Base-by-base conservation (phyloP, 2,888 invertebrate genomes). In the Harpagoxenus sublaevis region DNA sequence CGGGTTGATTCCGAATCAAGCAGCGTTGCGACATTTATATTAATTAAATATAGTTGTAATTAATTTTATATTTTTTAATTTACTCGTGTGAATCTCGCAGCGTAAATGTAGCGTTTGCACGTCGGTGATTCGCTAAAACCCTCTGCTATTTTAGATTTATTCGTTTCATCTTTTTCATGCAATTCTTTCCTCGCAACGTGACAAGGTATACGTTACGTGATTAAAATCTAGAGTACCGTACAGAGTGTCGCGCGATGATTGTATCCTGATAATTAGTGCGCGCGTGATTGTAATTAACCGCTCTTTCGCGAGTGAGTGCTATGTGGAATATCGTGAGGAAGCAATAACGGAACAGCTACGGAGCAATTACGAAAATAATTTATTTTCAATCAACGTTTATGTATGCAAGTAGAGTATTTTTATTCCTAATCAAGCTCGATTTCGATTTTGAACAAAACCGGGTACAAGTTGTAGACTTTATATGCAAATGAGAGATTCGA, bases 41-140 rank as follows among this genome's bases (percentile, higher is more conserved):
- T 45, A 66, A 66, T 66, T 42, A 63, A 35, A 18, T 9, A n/a
- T 42, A 66, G 28, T 28, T 45, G 15, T 66, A 66, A 66, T 45
- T 66, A 66, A 45, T 45, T 3, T 28, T 1, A 66, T 9, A 28
- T 45, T 23, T 66, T 66, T 28, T 28, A 28, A 66, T 45, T 15
- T 15, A 45, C 15, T 66, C 15, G 8, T 42, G 42, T 15, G 45
- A 45, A 45, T 65, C 39, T 42, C 1, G 15, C 15, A n/a, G n/a
- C n/a, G 6, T 23, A 39, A 63, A 10, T 60, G 28, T 63, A 39
- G 4, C 35, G 39, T 63, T 63, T 39, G n/a, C 45, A 42, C 39
- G n/a, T n/a, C 39, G 18, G 35, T 65, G 42, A 18, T 65, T 65
- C 23, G 12, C 23, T 65, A 45, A 45, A 45, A 66, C 1, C 5